Conservation (phyloP, 2,797 vertebrate genomes). For the Eospalax fontanierii region DNA sequence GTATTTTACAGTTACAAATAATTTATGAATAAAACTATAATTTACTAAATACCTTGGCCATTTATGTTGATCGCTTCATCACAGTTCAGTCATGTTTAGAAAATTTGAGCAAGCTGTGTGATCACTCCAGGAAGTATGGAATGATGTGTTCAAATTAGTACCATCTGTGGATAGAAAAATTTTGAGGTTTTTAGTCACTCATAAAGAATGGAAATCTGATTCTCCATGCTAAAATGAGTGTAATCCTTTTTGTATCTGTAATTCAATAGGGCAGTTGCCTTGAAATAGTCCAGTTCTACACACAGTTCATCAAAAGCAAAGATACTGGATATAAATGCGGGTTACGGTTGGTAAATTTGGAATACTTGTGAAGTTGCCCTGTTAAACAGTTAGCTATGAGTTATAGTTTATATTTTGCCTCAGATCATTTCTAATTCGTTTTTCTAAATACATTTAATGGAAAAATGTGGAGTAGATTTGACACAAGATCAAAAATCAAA, state of each 20-base stretch:
- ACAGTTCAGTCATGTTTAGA: conserved; percentile 89
- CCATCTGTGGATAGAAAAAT: conserved; percentile 90
- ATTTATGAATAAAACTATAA: conserved; percentile 82
- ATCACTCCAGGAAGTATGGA: conserved; percentile 89
- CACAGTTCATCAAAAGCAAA: conserved; percentile 85
- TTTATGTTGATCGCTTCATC: conserved; percentile 89
- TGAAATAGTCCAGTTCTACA: conserved; percentile 86
- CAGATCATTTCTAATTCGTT: conserved; percentile 64
- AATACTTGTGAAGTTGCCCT: conserved; percentile 46
- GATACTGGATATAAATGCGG: conserved; percentile 81
- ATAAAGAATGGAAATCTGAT: conserved; percentile 91
- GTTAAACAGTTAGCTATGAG: conserved; percentile 19
- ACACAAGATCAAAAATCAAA: conserved; percentile 45
- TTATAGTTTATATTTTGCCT: conserved; percentile 65
- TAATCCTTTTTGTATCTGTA: conserved; percentile 92
- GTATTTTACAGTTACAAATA: conserved; percentile 76
- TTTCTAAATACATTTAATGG: conserved; percentile 43
- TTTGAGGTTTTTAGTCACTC: conserved; percentile 90
- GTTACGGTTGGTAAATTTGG: conserved; percentile 84
- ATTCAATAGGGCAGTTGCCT: conserved; percentile 89
- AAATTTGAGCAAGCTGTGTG: conserved; percentile 90
- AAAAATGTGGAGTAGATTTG: conserved; percentile 66
- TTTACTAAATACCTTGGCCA: conserved; percentile 83
- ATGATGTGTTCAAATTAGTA: conserved; percentile 90
- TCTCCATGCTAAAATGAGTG: conserved; percentile 90